These are phyloP conservation scores for Rotaria sp. DNA, from an alignment of 2,888 invertebrate genomes.

Conservation along the genomic window DNA sequence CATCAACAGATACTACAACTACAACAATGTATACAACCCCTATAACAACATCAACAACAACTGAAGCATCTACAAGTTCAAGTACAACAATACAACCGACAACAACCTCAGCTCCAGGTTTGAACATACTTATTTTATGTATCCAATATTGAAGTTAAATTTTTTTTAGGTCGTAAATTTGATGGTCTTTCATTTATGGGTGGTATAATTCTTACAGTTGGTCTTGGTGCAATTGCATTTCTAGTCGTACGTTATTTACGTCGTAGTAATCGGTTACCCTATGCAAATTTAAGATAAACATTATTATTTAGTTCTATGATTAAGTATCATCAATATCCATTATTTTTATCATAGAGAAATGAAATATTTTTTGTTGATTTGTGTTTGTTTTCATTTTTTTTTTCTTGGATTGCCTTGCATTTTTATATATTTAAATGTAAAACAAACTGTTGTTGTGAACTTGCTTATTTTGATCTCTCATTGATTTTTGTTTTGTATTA, in stretches of 20 bases:
- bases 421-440: background rate
- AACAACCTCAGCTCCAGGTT: background rate
- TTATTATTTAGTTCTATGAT: background rate
- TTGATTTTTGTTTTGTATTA: background rate
- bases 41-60: background rate
- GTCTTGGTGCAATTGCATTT: background rate
- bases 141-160: too few species aligned
- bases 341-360: too few species aligned
- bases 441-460: background rate
- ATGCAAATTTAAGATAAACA: background rate
- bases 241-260: background rate
- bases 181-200: conserved; percentile 11
- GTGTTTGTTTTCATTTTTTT: background rate
- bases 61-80: background rate
- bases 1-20: too few species aligned
- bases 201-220: background rate
- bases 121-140: background rate
- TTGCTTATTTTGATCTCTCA: background rate
- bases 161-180: conserved; percentile 4
- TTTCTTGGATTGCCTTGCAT: background rate
- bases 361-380: too few species aligned
- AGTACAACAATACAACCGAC: background rate
- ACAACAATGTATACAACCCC: background rate
- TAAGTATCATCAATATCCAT: too few species aligned
- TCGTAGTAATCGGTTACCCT: background rate